Percentiles rank a stretch among this genome's conserved stretches.
Conservation (phyloP, 37 sponge, comb jelly and placozoan genomes). For the Ianthella basta region DNA sequence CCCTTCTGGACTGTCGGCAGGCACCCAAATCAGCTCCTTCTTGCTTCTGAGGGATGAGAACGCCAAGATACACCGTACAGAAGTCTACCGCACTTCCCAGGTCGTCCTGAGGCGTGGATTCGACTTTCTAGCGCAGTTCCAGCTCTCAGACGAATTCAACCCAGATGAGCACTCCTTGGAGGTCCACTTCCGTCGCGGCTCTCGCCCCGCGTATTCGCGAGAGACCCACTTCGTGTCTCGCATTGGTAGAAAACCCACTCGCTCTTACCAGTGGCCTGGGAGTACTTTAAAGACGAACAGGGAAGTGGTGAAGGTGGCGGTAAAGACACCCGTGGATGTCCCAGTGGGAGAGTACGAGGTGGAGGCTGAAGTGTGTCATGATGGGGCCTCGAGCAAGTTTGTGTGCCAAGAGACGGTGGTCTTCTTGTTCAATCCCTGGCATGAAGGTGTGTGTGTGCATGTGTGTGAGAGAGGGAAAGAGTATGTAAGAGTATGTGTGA, state of each 20-base stretch:
- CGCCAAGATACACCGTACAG: not conserved
- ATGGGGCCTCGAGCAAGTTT: not conserved
- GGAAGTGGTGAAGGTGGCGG: not conserved
- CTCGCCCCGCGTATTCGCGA: not conserved
- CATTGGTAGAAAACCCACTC: not conserved
- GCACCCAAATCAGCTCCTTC: not conserved
- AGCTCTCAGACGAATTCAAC: slow-evolving; percentile 3
- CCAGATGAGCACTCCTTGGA: not conserved
- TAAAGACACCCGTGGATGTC: not conserved
- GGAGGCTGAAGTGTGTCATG: not conserved
- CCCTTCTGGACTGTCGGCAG: no score
- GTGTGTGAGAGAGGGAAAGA: no score
- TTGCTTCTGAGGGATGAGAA: not conserved
- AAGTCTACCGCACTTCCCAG: not conserved
- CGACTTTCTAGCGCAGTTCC: not conserved
- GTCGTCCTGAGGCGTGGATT: slow-evolving; percentile 13
- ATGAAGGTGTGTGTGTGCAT: slow-evolving; percentile 43
- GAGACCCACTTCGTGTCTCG: slow-evolving; percentile 1
- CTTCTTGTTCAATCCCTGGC: slow-evolving; percentile 26
- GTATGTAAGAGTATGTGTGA: slow-evolving; percentile 20
- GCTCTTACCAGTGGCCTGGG: not conserved
- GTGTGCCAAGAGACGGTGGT: not conserved
- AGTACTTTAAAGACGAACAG: not conserved
- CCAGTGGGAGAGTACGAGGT: not conserved
- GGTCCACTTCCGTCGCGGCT: not conserved